Percentiles rank a stretch among this genome's conserved stretches.
phyloP scores from a whole-genome alignment of 1,140 invertebrate genomes.

The Drosophila chauvacae region DNA sequence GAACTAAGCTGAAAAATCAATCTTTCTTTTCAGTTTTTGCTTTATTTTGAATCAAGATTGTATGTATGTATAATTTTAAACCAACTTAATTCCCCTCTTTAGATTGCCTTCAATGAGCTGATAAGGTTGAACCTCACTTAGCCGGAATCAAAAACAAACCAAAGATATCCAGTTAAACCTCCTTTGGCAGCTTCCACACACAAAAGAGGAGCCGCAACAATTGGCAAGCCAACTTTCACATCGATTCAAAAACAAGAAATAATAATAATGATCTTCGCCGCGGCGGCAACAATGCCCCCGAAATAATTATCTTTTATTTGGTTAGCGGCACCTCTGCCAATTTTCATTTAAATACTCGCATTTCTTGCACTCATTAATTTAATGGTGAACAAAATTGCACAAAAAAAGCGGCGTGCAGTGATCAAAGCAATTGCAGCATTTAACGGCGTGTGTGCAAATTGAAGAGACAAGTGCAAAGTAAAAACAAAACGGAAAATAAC shows the following conservation, averaged over 20 bases:
- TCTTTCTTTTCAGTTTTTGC: background rate
- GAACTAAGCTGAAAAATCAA: background rate
- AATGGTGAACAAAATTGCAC: slow-evolving; percentile 49
- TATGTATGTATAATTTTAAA: background rate
- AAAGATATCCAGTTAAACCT: slow-evolving; percentile 39
- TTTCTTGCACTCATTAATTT: slow-evolving; percentile 57
- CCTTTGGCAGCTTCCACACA: slow-evolving; percentile 5
- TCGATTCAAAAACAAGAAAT: slow-evolving; percentile 40
- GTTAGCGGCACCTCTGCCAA: slow-evolving; percentile 22
- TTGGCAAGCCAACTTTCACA: slow-evolving; percentile 60
- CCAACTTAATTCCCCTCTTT: background rate
- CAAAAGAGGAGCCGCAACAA: slow-evolving; percentile 39
- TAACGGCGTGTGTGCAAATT: slow-evolving; percentile 36
- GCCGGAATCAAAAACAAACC: slow-evolving; percentile 4
- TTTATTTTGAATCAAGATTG: background rate
- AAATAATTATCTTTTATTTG: slow-evolving; percentile 33
- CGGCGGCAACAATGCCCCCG: slow-evolving; percentile 6
- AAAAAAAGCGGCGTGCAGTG: slow-evolving; percentile 34
- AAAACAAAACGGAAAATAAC: background rate
- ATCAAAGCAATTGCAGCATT: slow-evolving; percentile 46
- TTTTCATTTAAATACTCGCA: slow-evolving; percentile 49
- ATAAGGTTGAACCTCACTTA: slow-evolving; percentile 40
- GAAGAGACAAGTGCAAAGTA: slow-evolving; percentile 44
- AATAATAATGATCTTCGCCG: slow-evolving; percentile 19
- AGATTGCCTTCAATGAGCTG: background rate